Evolutionary conservation across 2,113 vertebrate genomes (phyloP).

Genomic region (Scolopax mira): DNA sequence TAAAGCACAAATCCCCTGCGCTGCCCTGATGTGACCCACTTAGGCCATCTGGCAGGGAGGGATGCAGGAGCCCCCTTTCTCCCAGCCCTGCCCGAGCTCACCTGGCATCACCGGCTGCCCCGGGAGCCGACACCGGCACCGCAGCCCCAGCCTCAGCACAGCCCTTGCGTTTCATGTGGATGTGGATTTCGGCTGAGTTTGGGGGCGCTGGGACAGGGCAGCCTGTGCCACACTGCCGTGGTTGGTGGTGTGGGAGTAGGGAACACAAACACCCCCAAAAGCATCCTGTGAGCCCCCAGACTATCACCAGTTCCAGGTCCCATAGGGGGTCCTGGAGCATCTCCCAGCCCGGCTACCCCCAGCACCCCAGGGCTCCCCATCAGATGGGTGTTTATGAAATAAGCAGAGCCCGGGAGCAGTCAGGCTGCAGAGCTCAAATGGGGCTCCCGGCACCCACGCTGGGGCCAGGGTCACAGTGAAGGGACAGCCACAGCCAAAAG

Average conservation of each 20-base stretch:
- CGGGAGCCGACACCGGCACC: neutral
- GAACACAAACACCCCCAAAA: neutral
- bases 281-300: fast-evolving
- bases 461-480: fast-evolving
- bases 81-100: neutral
- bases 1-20: constrained; percentile 68
- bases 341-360: fast-evolving
- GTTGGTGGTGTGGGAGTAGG: neutral
- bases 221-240: neutral
- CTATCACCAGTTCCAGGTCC: neutral
- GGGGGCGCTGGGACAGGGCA: neutral
- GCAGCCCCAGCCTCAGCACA: neutral
- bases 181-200: neutral
- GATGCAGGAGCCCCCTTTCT: constrained; percentile 21
- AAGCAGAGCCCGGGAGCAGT: neutral
- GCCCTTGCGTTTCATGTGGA: fast-evolving
- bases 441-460: fast-evolving
- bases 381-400: neutral
- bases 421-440: fast-evolving
- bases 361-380: fast-evolving
- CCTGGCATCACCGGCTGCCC: neutral
- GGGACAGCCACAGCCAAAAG: neutral
- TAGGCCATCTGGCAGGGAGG: constrained; percentile 74
- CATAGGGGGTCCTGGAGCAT: neutral
- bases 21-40: constrained; percentile 73